Evolutionary conservation across 2,113 vertebrate genomes (phyloP).

Genomic region (Atlantisia rogersi): DNA sequence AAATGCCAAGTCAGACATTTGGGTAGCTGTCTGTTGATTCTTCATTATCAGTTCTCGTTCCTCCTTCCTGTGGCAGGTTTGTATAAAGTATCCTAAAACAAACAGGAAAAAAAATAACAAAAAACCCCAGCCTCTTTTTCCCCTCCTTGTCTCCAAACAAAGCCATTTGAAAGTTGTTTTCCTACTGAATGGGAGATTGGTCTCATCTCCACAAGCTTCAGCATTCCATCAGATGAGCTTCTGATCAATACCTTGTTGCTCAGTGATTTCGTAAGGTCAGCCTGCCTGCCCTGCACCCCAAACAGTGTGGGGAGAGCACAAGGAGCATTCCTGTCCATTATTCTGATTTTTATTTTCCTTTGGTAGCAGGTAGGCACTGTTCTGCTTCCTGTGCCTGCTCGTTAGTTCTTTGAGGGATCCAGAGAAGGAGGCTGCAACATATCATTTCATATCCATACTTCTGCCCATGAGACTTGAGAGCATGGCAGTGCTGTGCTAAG

Average conservation of each 20-base stretch:
- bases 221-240: neutral
- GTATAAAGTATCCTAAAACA: neutral
- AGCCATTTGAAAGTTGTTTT: neutral
- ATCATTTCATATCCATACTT: neutral
- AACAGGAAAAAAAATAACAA: neutral
- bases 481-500: neutral
- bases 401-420: neutral
- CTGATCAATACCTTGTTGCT: neutral
- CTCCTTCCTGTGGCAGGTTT: neutral
- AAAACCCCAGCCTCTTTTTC: accelerated
- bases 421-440: neutral
- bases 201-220: neutral
- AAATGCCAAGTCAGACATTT: neutral
- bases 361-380: neutral
- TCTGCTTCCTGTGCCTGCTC: neutral
- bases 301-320: neutral
- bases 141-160: neutral
- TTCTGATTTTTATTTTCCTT: neutral
- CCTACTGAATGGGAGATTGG: neutral
- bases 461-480: neutral
- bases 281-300: neutral
- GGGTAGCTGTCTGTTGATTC: neutral
- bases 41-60: neutral
- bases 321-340: neutral
- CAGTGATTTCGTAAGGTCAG: neutral